Evolutionary conservation across 2,888 invertebrate genomes (phyloP).

Genomic region (Platycheirus rosarum): DNA sequence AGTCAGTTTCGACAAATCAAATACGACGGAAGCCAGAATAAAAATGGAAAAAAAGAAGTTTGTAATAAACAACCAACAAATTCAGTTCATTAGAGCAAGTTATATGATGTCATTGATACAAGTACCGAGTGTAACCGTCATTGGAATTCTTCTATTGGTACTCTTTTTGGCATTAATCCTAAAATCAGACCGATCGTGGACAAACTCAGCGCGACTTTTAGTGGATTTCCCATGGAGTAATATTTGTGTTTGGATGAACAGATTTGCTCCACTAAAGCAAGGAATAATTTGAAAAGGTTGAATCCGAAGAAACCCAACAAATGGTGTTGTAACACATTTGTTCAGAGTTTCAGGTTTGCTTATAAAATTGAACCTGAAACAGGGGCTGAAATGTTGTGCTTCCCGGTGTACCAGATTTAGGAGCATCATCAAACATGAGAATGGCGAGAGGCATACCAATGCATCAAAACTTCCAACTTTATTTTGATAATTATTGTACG

Average conservation of each 20-base stretch:
- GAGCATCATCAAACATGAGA: slow-evolving; percentile 67
- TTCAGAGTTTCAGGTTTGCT: slow-evolving; percentile 68
- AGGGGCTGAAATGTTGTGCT: slow-evolving; percentile 14
- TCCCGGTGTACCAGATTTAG: slow-evolving; percentile 25
- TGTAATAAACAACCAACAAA: no score
- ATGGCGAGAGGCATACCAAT: slow-evolving; percentile 50
- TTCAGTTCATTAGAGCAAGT: no score
- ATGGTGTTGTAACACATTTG: slow-evolving; percentile 52
- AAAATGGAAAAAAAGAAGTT: no score
- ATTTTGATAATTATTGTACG: slow-evolving; percentile 50
- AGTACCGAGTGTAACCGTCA: no score
- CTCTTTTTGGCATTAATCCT: not conserved
- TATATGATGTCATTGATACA: no score
- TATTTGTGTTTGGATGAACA: slow-evolving; percentile 12
- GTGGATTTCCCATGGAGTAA: not conserved
- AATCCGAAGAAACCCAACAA: slow-evolving; percentile 73
- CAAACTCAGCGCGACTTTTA: slow-evolving; percentile 18
- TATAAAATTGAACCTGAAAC: slow-evolving; percentile 58
- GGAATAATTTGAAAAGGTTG: slow-evolving; percentile 66
- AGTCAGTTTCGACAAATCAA: no score
- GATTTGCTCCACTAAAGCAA: slow-evolving; percentile 28
- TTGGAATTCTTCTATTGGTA: no score
- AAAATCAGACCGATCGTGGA: slow-evolving; percentile 21
- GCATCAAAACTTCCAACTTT: slow-evolving; percentile 48
- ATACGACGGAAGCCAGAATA: no score